A percentile compares a stretch with the other conserved stretches of the same genome.
phyloP scores from a whole-genome alignment of 2,113 vertebrate genomes.

The Lophura nycthemera region DNA sequence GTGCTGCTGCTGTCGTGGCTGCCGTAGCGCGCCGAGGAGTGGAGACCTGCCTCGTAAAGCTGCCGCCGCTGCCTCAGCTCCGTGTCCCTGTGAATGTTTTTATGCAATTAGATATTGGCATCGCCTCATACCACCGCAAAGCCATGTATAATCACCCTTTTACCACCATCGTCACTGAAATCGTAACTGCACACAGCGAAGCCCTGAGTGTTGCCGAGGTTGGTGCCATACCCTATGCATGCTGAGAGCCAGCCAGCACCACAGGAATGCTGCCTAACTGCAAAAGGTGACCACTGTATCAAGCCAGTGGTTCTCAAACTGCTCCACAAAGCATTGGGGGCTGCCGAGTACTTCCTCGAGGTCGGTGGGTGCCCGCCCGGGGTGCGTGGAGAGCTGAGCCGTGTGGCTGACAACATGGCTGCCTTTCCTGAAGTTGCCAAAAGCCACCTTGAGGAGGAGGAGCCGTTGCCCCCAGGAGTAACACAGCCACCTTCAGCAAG shows the following conservation, averaged over 20 bases:
- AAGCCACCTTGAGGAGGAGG: slow-evolving; percentile 46
- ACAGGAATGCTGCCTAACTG: background rate
- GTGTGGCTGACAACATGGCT: background rate
- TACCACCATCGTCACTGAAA: background rate
- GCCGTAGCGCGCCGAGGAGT: slow-evolving; percentile 93
- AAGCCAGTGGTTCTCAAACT: slow-evolving; percentile 64
- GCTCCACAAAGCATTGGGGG: slow-evolving; percentile 38
- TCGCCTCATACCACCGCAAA: no score
- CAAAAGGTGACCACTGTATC: slow-evolving; percentile 45
- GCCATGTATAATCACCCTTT: background rate
- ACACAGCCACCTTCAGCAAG: slow-evolving; percentile 5
- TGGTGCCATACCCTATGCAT: background rate
- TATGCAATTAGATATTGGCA: no score
- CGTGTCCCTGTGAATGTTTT: slow-evolving; percentile 92
- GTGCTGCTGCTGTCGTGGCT: slow-evolving; percentile 86
- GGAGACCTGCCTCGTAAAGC: slow-evolving; percentile 92
- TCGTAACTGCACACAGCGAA: slow-evolving; percentile 23
- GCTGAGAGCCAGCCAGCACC: background rate
- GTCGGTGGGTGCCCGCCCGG: background rate
- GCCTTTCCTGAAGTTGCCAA: slow-evolving; percentile 47
- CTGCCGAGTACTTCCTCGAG: slow-evolving; percentile 5
- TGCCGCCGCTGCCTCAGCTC: slow-evolving; percentile 95
- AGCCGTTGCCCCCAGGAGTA: slow-evolving; percentile 1
- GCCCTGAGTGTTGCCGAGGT: background rate
- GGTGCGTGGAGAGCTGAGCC: background rate